phyloP scores from a whole-genome alignment of 2,797 vertebrate species.

The Lepilemur ruficaudatus region DNA sequence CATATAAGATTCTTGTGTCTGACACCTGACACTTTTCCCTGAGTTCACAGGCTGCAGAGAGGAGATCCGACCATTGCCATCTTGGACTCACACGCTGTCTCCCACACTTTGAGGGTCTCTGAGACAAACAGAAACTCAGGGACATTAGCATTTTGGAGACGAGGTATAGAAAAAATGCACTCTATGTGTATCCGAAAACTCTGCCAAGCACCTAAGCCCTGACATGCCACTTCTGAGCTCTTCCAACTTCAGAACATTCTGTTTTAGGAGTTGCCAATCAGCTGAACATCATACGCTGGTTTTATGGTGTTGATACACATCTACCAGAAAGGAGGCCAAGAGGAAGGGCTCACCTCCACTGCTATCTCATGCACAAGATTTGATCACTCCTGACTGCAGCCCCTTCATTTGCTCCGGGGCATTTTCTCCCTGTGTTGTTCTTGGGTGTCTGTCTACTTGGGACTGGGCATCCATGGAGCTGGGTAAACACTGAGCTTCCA shows the following conservation, averaged over 20 bases:
- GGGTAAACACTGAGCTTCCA: not conserved
- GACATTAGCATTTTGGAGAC: not conserved
- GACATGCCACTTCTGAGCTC: slow-evolving; percentile 32
- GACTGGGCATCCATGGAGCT: not conserved
- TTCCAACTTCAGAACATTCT: slow-evolving; percentile 60
- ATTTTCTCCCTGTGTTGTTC: not conserved
- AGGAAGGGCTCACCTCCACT: not conserved
- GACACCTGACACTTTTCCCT: slow-evolving; percentile 5
- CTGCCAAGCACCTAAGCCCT: slow-evolving; percentile 41
- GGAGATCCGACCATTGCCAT: not conserved
- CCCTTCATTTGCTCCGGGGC: not conserved
- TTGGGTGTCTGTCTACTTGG: not conserved
- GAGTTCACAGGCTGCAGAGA: not conserved
- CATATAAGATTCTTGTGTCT: slow-evolving; percentile 43
- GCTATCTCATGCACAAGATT: not conserved
- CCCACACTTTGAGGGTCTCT: not conserved
- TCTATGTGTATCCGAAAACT: not conserved
- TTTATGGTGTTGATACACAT: slow-evolving; percentile 45
- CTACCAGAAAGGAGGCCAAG: slow-evolving; percentile 46
- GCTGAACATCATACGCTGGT: not conserved
- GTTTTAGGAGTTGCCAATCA: slow-evolving; percentile 52
- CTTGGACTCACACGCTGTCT: not conserved
- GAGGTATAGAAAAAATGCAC: not conserved
- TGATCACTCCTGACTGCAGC: not conserved
- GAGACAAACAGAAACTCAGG: not conserved